A percentile compares a stretch with the other conserved stretches of the same genome.
Evolutionary conservation across 2,888 invertebrate genomes (phyloP).

Genomic region (Camponotus fellah): DNA sequence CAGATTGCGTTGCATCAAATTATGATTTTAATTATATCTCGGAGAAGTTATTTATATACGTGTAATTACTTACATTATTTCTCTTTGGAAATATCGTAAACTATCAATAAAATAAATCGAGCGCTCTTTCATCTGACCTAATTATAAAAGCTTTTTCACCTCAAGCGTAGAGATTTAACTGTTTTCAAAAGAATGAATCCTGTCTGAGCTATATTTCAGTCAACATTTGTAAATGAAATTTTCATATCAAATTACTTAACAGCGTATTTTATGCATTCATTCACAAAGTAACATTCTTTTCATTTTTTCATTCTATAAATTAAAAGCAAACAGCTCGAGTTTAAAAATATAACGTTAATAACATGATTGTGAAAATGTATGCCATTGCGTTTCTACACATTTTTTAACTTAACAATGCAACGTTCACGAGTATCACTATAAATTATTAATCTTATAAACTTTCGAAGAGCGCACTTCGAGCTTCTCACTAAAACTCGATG

Average conservation of each 20-base stretch:
- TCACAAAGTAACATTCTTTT: conserved; percentile 5
- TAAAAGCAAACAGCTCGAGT: not conserved
- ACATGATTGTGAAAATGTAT: conserved; percentile 1
- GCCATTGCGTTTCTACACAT: not conserved
- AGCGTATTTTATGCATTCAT: conserved; percentile 17
- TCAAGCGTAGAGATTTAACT: not conserved
- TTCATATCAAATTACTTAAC: conserved; percentile 12
- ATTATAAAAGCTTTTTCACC: conserved; percentile 10
- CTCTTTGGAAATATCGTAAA: conserved; percentile 4
- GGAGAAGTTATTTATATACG: conserved; percentile 1
- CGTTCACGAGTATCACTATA: not conserved
- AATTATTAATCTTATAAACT: conserved; percentile 31
- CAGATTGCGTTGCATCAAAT: conserved; percentile 3
- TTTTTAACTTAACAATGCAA: conserved; percentile 17
- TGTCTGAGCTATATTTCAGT: conserved; percentile 2
- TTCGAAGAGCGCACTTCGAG: conserved; percentile 8
- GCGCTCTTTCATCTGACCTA: not conserved
- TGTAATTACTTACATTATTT: not conserved
- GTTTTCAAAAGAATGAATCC: not conserved
- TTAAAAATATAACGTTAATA: conserved; percentile 10
- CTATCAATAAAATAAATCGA: conserved; percentile 15
- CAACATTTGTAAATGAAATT: conserved; percentile 8
- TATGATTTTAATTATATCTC: conserved; percentile 5
- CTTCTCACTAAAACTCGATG: not conserved
- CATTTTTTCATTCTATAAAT: not conserved